Evolutionary conservation across 2,113 vertebrate genomes (phyloP).

Genomic region (Peromyscus leucopus): DNA sequence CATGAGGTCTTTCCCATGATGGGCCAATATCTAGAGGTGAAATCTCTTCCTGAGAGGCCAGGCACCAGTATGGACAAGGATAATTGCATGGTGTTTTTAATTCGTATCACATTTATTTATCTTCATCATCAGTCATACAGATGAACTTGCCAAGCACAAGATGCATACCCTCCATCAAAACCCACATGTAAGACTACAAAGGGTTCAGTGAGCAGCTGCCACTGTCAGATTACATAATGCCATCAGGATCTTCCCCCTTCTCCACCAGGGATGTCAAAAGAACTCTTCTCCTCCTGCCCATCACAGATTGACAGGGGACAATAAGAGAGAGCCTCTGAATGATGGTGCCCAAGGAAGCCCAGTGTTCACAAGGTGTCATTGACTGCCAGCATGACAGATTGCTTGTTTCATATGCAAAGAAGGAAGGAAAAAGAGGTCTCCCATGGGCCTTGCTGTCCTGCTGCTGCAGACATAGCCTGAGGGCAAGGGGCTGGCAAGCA

Average conservation of each 20-base stretch:
- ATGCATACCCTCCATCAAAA: neutral
- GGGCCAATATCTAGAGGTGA: neutral
- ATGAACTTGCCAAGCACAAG: constrained; percentile 19
- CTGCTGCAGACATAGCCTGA: constrained; percentile 39
- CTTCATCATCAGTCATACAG: constrained; percentile 44
- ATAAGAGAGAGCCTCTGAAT: neutral
- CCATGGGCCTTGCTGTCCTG: neutral
- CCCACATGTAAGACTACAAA: neutral
- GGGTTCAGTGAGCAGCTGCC: constrained; percentile 42
- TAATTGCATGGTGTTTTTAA: constrained; percentile 38
- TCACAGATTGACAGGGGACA: neutral
- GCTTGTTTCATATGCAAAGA: constrained; percentile 70
- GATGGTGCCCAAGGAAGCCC: neutral
- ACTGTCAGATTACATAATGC: neutral
- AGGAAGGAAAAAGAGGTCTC: neutral
- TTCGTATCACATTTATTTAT: constrained; percentile 58
- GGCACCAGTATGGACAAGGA: neutral
- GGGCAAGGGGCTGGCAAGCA: neutral
- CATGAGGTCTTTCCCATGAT: no score
- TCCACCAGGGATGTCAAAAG: neutral
- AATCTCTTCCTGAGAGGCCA: neutral
- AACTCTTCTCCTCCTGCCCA: neutral
- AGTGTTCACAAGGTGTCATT: neutral
- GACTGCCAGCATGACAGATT: constrained; percentile 66
- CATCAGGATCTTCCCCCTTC: neutral